Evolutionary conservation across 2,888 invertebrate genomes (phyloP).

Genomic region (Coecobrya sp.): DNA sequence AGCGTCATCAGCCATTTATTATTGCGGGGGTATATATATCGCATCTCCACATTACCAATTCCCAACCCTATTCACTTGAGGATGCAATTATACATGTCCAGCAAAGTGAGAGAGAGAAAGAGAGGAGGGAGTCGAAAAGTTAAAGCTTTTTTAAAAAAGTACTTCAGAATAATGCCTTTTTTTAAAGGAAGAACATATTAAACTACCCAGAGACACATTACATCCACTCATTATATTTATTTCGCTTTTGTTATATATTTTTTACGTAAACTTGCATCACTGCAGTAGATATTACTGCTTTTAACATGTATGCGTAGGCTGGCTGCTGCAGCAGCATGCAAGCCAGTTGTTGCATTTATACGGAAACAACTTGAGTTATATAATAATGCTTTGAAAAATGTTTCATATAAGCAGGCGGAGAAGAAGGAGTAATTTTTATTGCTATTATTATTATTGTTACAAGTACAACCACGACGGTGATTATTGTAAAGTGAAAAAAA

Average conservation of each 20-base stretch:
- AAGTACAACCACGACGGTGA: slow-evolving; percentile 29
- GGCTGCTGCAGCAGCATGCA: not conserved
- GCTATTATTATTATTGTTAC: slow-evolving; percentile 32
- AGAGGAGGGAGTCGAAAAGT: slow-evolving; percentile 18
- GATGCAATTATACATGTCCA: not conserved
- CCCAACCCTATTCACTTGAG: not conserved
- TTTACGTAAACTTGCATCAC: not conserved
- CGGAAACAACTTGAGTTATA: not conserved
- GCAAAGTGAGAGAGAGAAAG: not conserved
- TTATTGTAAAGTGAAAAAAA: slow-evolving; percentile 39
- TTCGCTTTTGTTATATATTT: not conserved
- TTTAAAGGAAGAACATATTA: slow-evolving; percentile 18
- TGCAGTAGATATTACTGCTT: not conserved
- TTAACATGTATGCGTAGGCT: not conserved
- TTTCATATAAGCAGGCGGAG: slow-evolving; percentile 2
- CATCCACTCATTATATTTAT: slow-evolving; percentile 1
- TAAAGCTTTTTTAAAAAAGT: slow-evolving; percentile 14
- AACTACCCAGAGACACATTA: not conserved
- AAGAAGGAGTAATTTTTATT: slow-evolving; percentile 66
- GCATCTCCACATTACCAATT: not conserved
- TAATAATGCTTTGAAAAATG: not conserved
- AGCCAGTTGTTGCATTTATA: not conserved
- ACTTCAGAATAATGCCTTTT: slow-evolving; percentile 5
- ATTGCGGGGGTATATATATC: not conserved
- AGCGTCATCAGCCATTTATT: not conserved